Conservation (phyloP, 1,140 invertebrate genomes). For the Orchesella cincta region DNA sequence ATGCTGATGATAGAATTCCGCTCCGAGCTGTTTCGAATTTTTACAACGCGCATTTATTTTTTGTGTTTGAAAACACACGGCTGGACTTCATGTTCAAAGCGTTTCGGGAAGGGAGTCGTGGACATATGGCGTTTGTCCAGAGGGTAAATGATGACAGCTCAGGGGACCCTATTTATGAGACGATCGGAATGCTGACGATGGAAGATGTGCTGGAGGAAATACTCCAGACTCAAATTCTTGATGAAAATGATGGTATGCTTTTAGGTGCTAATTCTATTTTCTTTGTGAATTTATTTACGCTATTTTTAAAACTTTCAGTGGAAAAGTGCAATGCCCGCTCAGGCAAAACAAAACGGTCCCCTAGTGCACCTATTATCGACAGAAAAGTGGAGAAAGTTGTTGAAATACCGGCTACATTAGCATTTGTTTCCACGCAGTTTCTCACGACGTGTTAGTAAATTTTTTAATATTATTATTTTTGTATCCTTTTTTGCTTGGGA, state of each 20-base stretch:
- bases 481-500: too few relatives aligned
- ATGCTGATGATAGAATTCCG: slow-evolving; percentile 65
- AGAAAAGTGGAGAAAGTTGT: slow-evolving; percentile 5
- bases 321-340: slow-evolving; percentile 29
- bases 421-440: slow-evolving; percentile 36
- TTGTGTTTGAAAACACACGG: slow-evolving; percentile 66
- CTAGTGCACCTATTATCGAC: slow-evolving; percentile 23
- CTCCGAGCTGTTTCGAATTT: slow-evolving; percentile 63
- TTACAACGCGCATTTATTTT: slow-evolving; percentile 65
- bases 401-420: slow-evolving; percentile 32
- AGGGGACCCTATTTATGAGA: slow-evolving; percentile 59
- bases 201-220: slow-evolving; percentile 62
- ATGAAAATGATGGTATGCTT: slow-evolving; percentile 44
- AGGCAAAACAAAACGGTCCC: slow-evolving; percentile 17
- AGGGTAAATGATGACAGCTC: slow-evolving; percentile 54
- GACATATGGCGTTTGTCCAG: slow-evolving; percentile 60
- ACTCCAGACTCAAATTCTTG: slow-evolving; percentile 55
- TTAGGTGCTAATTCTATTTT: background rate
- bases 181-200: slow-evolving; percentile 59
- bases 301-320: slow-evolving; percentile 22
- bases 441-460: slow-evolving; percentile 35
- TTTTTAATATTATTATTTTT: too few relatives aligned
- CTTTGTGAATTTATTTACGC: slow-evolving; percentile 45
- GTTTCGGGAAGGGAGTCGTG: slow-evolving; percentile 61
- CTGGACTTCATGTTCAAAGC: slow-evolving; percentile 66